phyloP scores from a whole-genome alignment of 2,888 invertebrate species.

The Rosalia funebris region DNA sequence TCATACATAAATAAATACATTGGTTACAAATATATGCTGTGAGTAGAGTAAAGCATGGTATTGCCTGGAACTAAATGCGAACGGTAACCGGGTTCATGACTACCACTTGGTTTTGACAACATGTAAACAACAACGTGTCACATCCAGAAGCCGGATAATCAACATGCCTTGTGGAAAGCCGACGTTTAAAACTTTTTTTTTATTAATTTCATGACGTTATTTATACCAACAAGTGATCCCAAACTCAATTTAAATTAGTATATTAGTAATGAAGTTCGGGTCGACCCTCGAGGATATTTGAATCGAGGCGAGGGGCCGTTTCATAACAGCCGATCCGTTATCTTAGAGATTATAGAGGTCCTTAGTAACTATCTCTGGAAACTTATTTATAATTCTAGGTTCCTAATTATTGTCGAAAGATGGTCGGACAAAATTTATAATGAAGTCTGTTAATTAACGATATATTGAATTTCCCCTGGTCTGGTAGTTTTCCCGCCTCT shows the following conservation, averaged over 20 bases:
- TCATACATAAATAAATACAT: too few species aligned
- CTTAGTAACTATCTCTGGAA: conserved; percentile 2
- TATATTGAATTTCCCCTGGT: neutral
- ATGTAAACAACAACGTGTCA: too few species aligned
- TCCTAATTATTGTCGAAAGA: neutral
- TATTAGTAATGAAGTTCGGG: conserved; percentile 11
- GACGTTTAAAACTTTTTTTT: too few species aligned
- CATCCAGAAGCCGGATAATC: too few species aligned
- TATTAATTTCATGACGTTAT: conserved; percentile 6
- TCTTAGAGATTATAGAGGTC: conserved; percentile 7
- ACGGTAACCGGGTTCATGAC: too few species aligned
- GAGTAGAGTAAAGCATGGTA: too few species aligned
- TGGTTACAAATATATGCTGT: too few species aligned
- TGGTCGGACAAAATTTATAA: neutral
- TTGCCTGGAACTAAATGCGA: too few species aligned
- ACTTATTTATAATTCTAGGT: neutral
- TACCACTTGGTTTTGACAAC: too few species aligned
- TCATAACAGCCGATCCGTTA: conserved; percentile 7
- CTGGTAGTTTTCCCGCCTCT: too few species aligned
- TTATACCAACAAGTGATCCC: conserved; percentile 14
- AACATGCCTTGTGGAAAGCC: too few species aligned
- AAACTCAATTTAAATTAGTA: conserved; percentile 2
- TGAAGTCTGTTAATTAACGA: neutral
- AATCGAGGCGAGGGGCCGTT: neutral
- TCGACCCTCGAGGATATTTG: conserved; percentile 15